Evolutionary conservation across 2,113 vertebrate genomes (phyloP).

Genomic region (Ageneiosus marmoratus): DNA sequence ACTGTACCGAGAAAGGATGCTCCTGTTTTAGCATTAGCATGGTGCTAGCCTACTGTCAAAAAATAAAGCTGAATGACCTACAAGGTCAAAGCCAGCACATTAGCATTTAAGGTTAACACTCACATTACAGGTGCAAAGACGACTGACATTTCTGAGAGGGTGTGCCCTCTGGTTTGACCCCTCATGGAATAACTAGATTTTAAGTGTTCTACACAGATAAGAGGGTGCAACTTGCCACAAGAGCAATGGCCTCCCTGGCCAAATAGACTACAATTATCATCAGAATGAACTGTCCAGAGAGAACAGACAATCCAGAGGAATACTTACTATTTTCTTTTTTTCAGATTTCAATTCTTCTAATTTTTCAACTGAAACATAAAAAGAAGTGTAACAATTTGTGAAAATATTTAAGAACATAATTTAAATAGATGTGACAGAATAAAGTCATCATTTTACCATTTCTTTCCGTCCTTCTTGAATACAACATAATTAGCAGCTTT

Average conservation of each 20-base stretch:
- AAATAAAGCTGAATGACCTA: conserved; percentile 26
- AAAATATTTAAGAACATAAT: not conserved
- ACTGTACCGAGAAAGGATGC: conserved; percentile 63
- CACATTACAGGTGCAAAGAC: conserved; percentile 42
- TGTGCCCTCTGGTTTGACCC: conserved; percentile 42
- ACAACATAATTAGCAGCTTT: conserved; percentile 87
- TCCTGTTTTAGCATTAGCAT: conserved; percentile 30
- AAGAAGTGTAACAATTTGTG: not conserved
- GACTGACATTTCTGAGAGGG: conserved; percentile 29
- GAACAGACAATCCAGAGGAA: conserved; percentile 12
- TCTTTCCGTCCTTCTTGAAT: conserved; percentile 88
- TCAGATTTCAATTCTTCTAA: conserved; percentile 88
- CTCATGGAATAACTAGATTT: conserved; percentile 44
- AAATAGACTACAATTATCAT: conserved; percentile 29
- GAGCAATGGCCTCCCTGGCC: not conserved
- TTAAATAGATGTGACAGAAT: not conserved
- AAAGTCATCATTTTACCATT: conserved; percentile 79
- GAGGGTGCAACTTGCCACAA: not conserved
- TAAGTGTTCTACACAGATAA: conserved; percentile 40
- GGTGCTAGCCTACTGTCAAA: conserved; percentile 21
- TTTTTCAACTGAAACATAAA: conserved; percentile 83
- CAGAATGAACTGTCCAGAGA: not conserved
- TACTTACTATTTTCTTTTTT: conserved; percentile 97
- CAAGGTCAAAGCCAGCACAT: conserved; percentile 42
- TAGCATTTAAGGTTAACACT: conserved; percentile 45